Percentiles rank a stretch among this genome's conserved stretches.
phyloP scores from a whole-genome alignment of 1,140 invertebrate species.

The Globodera rostochiensis region DNA sequence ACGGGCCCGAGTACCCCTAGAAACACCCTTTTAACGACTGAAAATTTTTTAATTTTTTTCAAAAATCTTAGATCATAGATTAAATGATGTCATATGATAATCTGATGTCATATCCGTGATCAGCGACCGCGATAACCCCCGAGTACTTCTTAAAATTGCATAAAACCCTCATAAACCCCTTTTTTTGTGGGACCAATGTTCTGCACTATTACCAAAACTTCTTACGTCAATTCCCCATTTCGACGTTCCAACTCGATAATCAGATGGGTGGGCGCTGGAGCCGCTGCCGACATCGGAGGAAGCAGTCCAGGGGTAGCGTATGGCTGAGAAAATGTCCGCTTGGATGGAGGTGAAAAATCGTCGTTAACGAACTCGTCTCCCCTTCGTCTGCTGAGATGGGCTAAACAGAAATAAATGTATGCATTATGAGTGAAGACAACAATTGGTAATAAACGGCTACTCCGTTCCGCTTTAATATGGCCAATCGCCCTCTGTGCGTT shows the following conservation, averaged over 20 bases:
- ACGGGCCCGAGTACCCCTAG: too few relatives aligned
- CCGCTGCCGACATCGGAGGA: conserved; percentile 19
- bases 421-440: neutral
- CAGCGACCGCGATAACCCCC: too few relatives aligned
- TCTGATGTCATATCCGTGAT: too few relatives aligned
- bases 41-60: too few relatives aligned
- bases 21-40: too few relatives aligned
- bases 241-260: conserved; percentile 53
- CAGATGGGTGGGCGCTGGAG: conserved; percentile 18
- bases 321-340: conserved; percentile 23
- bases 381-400: neutral
- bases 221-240: conserved; percentile 48
- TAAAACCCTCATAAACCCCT: too few relatives aligned
- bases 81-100: too few relatives aligned
- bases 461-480: neutral
- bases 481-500: neutral
- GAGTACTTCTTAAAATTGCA: too few relatives aligned
- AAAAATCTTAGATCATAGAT: too few relatives aligned
- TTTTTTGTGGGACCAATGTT: too few relatives aligned
- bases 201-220: neutral
- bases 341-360: conserved; percentile 3
- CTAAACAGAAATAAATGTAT: neutral
- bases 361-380: conserved; percentile 4
- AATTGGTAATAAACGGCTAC: neutral
- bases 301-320: conserved; percentile 24